phyloP scores from a whole-genome alignment of 2,113 vertebrate genomes.

The Sphyrna mokarran region DNA sequence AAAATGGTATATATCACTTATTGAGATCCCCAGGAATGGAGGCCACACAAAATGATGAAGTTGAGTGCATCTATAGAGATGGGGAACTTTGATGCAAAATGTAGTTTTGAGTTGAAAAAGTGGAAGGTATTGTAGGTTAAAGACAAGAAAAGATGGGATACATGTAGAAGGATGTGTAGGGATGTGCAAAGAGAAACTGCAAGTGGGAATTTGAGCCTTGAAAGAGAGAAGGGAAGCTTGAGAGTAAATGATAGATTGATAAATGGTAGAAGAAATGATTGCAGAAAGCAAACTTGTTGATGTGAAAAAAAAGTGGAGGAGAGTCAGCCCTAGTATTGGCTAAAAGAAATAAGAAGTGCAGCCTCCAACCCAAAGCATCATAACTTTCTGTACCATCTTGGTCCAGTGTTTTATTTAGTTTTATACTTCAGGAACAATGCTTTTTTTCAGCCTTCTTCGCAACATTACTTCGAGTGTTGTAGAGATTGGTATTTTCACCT shows the following conservation, averaged over 20 bases:
- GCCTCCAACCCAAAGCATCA: background rate
- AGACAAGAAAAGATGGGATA: background rate
- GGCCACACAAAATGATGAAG: background rate
- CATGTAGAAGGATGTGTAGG: background rate
- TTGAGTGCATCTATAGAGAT: background rate
- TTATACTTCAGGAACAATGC: background rate
- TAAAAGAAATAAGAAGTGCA: background rate
- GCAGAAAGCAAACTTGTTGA: background rate
- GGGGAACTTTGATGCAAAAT: background rate
- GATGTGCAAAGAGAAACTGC: background rate
- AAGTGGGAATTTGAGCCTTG: background rate
- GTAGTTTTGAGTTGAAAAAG: background rate
- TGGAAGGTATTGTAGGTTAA: background rate
- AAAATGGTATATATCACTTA: background rate
- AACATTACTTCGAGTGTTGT: background rate
- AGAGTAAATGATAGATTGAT: background rate
- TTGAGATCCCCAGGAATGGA: background rate
- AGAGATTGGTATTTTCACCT: background rate
- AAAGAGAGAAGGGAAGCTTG: background rate
- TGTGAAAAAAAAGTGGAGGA: background rate
- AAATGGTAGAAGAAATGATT: background rate
- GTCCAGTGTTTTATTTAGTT: background rate
- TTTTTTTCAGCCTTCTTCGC: too few species aligned
- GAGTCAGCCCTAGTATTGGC: background rate
- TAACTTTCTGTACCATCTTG: background rate